A percentile compares a stretch with the other conserved stretches of the same genome.
Evolutionary conservation across 2,113 vertebrate genomes (phyloP).

Genomic region (Callipepla californica): DNA sequence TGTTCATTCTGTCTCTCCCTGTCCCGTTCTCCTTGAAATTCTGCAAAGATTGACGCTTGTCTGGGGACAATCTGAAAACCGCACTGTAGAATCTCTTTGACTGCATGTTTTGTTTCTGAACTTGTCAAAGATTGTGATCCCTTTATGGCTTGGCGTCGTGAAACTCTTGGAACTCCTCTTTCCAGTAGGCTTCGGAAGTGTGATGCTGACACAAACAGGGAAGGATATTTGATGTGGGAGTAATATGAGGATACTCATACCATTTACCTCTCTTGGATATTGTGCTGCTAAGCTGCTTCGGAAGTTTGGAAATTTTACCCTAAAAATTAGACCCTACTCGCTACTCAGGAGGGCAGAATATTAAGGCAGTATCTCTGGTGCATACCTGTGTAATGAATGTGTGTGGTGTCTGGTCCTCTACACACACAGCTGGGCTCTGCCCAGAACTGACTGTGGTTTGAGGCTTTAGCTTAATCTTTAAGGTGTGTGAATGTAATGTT

Average conservation of each 20-base stretch:
- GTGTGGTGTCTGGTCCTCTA: conserved; percentile 14
- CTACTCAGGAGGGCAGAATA: neutral
- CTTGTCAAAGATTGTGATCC: conserved; percentile 47
- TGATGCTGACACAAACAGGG: conserved; percentile 27
- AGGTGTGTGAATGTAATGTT: conserved; percentile 36
- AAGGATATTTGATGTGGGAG: conserved; percentile 42
- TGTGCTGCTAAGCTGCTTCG: neutral
- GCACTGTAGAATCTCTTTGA: neutral
- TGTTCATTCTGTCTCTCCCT: neutral
- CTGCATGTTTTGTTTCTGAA: conserved; percentile 63
- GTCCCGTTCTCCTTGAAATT: conserved; percentile 33
- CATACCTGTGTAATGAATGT: neutral
- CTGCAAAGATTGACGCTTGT: conserved; percentile 25
- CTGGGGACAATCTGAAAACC: conserved; percentile 40
- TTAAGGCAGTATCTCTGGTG: neutral
- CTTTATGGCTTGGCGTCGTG: conserved; percentile 19
- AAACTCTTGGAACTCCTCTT: neutral
- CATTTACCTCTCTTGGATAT: neutral
- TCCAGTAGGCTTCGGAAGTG: conserved; percentile 24
- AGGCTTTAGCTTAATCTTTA: conserved; percentile 56
- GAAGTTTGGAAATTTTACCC: neutral
- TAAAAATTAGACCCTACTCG: neutral
- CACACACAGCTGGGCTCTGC: conserved; percentile 50
- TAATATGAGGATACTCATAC: neutral
- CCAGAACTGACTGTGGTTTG: neutral